Percentiles rank a stretch among this genome's conserved stretches.
phyloP scores from a whole-genome alignment of 1,140 invertebrate species.

The Oryzaephilus surinamensis region DNA sequence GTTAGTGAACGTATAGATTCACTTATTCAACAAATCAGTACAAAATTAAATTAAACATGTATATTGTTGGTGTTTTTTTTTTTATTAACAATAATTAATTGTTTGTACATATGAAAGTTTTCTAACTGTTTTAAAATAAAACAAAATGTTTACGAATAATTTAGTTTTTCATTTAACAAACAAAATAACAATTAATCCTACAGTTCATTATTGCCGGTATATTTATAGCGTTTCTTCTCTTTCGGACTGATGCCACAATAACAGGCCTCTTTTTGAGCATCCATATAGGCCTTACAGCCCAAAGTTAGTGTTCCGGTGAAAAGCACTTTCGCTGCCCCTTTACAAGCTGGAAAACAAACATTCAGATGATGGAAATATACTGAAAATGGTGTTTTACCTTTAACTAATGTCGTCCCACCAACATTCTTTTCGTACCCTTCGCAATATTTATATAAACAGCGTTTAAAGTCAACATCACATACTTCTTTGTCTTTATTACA shows the following conservation, averaged over 20 bases:
- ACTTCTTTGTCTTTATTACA: constrained; percentile 75
- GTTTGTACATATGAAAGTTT: no score
- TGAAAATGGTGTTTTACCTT: constrained; percentile 44
- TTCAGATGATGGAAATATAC: neutral
- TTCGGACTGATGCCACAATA: no score
- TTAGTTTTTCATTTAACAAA: neutral
- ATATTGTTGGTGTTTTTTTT: constrained; percentile 2
- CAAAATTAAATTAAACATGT: constrained; percentile 19
- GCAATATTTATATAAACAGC: constrained; percentile 75
- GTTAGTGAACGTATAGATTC: constrained; percentile 69
- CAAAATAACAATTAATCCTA: constrained; percentile 1
- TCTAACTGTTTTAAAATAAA: neutral
- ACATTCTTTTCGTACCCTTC: constrained; percentile 52
- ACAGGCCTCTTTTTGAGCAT: constrained; percentile 69
- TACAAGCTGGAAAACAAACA: constrained; percentile 54
- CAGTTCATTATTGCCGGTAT: no score
- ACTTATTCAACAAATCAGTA: constrained; percentile 57
- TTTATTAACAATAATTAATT: constrained; percentile 2
- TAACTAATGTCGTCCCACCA: constrained; percentile 49
- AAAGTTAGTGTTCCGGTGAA: constrained; percentile 71
- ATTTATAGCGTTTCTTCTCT: no score
- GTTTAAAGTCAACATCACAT: constrained; percentile 78
- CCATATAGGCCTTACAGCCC: constrained; percentile 72
- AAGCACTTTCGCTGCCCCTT: constrained; percentile 70
- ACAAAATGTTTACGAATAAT: neutral